Percentiles rank a stretch among this genome's conserved stretches.
Conservation (phyloP, 92 coral and sea anemone genomes). For the Hydrozoanthus gracilis region DNA sequence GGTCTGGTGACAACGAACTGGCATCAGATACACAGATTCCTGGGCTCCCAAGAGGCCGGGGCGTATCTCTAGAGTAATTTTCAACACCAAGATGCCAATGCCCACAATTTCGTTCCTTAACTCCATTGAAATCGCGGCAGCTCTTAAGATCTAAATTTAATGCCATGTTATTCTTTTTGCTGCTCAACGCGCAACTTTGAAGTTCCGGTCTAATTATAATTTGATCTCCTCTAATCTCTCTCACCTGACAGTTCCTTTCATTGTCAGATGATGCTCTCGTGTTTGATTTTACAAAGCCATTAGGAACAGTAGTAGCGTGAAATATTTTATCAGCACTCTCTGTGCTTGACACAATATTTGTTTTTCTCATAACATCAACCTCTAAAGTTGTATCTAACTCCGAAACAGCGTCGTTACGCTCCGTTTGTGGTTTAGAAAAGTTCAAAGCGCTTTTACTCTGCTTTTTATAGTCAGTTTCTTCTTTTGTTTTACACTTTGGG, state of each 20-base stretch:
- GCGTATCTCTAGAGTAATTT: neutral
- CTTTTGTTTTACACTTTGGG: neutral
- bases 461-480: neutral
- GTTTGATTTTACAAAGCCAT: conserved; percentile 40
- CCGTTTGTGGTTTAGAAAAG: neutral
- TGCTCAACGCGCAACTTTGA: neutral
- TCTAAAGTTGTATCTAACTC: conserved; percentile 8
- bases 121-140: conserved; percentile 21
- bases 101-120: neutral
- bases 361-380: conserved; percentile 39
- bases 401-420: conserved; percentile 19
- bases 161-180: conserved; percentile 20
- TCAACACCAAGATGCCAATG: neutral
- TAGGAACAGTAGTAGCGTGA: conserved; percentile 32
- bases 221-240: conserved; percentile 13
- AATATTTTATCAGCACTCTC: conserved; percentile 30
- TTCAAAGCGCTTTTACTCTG: neutral
- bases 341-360: conserved; percentile 41
- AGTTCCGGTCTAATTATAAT: conserved; percentile 4
- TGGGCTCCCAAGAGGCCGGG: conserved; percentile 19
- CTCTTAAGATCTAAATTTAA: conserved; percentile 27
- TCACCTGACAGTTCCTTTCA: neutral
- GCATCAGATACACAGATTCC: neutral
- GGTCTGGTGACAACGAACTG: neutral
- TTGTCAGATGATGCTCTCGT: conserved; percentile 3